Conservation (phyloP, 2,888 invertebrate species). For the Crossocerus cetratus region DNA sequence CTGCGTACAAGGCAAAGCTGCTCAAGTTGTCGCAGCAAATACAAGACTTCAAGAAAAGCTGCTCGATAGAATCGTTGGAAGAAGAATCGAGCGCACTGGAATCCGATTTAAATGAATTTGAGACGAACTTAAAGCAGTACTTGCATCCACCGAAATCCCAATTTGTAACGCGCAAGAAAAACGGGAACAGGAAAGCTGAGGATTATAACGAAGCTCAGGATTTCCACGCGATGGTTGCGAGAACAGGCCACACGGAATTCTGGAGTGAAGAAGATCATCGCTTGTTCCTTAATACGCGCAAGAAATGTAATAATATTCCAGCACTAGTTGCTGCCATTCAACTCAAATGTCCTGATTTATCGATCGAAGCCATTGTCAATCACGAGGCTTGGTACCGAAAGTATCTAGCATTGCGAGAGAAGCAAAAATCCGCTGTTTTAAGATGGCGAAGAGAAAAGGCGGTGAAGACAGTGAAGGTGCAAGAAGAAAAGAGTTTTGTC, state of each 20-base stretch:
- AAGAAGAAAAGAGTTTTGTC: background rate
- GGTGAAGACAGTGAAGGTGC: constrained; percentile 26
- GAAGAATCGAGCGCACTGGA: constrained; percentile 64
- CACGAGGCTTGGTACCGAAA: constrained; percentile 78
- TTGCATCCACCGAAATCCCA: constrained; percentile 39
- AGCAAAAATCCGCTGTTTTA: constrained; percentile 75
- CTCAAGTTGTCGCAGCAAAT: constrained; percentile 65
- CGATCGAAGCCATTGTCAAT: constrained; percentile 73
- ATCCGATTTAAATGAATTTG: constrained; percentile 57
- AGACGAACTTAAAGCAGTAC: constrained; percentile 57
- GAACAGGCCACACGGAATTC: constrained; percentile 70
- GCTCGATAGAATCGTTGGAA: constrained; percentile 49
- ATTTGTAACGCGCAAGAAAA: constrained; percentile 9
- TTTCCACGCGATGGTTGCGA: constrained; percentile 66
- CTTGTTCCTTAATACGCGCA: constrained; percentile 67
- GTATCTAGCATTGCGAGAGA: constrained; percentile 76
- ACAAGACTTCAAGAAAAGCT: constrained; percentile 62
- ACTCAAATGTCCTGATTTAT: constrained; percentile 69
- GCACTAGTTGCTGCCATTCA: constrained; percentile 64
- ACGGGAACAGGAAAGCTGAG: constrained; percentile 25
- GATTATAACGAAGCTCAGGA: constrained; percentile 60
- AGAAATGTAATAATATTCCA: constrained; percentile 61
- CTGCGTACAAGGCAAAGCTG: constrained; percentile 64
- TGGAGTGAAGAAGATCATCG: constrained; percentile 72
- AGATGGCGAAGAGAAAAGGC: constrained; percentile 76